Evolutionary conservation across 2,113 vertebrate genomes (phyloP).

Genomic region (Coturnix japonica): DNA sequence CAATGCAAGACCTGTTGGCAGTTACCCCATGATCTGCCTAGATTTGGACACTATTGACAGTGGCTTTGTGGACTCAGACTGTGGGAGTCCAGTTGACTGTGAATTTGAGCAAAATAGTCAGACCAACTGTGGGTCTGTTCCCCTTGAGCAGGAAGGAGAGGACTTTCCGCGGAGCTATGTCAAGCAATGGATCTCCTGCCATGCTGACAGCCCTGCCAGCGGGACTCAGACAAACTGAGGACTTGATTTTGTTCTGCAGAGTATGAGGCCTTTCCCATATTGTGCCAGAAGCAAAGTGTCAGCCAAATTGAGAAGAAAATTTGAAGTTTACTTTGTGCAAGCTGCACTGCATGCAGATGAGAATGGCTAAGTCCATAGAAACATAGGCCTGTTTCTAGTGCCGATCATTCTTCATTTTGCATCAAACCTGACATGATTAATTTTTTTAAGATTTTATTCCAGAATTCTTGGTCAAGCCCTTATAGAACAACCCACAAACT

Average conservation of each 20-base stretch:
- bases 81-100: slow-evolving; percentile 84
- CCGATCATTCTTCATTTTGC: not conserved
- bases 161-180: slow-evolving; percentile 86
- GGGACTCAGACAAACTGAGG: slow-evolving; percentile 28
- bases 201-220: not conserved
- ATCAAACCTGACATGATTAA: not conserved
- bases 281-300: not conserved
- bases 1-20: slow-evolving; percentile 62
- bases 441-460: not conserved
- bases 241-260: not conserved
- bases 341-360: not conserved
- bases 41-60: slow-evolving; percentile 96
- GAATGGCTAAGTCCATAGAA: not conserved
- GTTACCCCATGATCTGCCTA: slow-evolving; percentile 81
- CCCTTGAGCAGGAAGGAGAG: slow-evolving; percentile 32
- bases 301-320: not conserved
- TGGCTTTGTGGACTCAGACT: slow-evolving; percentile 89
- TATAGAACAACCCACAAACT: not conserved
- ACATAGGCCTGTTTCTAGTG: not conserved
- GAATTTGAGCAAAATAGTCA: slow-evolving; percentile 73
- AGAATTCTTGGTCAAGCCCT: not conserved
- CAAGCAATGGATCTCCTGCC: slow-evolving; percentile 88
- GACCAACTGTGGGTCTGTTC: slow-evolving; percentile 6
- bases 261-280: not conserved
- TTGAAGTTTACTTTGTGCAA: not conserved